A percentile compares a stretch with the other conserved stretches of the same genome.
Conservation (phyloP, 2,888 invertebrate genomes). For the Acronicta alni region DNA sequence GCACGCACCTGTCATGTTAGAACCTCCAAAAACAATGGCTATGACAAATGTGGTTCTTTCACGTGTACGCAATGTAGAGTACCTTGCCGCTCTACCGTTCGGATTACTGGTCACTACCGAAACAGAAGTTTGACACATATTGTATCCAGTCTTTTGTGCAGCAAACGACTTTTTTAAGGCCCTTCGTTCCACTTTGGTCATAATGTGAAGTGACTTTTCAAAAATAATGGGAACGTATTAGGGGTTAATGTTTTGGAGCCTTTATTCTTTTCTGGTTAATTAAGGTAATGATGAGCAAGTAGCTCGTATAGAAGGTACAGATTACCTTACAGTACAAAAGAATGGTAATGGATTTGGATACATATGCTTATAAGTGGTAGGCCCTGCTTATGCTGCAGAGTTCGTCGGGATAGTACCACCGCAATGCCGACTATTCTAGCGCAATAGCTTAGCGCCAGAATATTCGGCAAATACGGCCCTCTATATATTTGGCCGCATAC, state of each 20-base stretch:
- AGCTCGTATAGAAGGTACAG: slow-evolving; percentile 17
- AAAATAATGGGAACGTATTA: slow-evolving; percentile 47
- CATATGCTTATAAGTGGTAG: neutral
- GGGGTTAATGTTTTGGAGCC: slow-evolving; percentile 32
- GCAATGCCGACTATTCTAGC: too few relatives aligned
- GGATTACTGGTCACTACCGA: slow-evolving; percentile 72
- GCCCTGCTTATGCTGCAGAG: too few relatives aligned
- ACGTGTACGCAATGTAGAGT: slow-evolving; percentile 30
- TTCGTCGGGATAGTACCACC: too few relatives aligned
- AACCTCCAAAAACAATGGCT: slow-evolving; percentile 40
- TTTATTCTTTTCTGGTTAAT: slow-evolving; percentile 18
- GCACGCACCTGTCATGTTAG: slow-evolving; percentile 37
- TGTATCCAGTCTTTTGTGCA: slow-evolving; percentile 64
- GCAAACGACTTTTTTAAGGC: slow-evolving; percentile 49
- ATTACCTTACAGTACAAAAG: slow-evolving; percentile 4
- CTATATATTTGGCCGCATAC: too few relatives aligned
- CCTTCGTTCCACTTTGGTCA: slow-evolving; percentile 38
- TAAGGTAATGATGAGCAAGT: slow-evolving; percentile 32
- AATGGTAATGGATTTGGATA: neutral
- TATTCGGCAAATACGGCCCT: too few relatives aligned
- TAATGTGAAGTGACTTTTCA: slow-evolving; percentile 36
- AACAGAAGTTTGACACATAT: slow-evolving; percentile 77
- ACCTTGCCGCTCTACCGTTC: slow-evolving; percentile 28
- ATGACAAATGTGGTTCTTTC: slow-evolving; percentile 44
- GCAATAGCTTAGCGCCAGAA: too few relatives aligned